Conservation (phyloP, 37 sponge, comb jelly and placozoan genomes). For the Hormiphora californensis region DNA sequence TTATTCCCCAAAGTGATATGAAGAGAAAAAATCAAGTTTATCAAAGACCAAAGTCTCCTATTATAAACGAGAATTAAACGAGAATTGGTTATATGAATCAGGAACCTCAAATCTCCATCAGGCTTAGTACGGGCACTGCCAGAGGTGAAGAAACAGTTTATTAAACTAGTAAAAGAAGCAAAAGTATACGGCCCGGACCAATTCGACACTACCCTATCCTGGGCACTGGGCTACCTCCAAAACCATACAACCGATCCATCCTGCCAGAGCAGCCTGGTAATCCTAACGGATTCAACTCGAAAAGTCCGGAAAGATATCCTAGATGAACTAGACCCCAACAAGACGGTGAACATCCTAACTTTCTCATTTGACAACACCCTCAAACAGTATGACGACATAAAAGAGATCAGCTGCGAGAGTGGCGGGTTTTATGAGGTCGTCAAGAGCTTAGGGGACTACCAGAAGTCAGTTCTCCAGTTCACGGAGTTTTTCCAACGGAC, state of each 20-base stretch:
- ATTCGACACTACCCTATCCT: not conserved
- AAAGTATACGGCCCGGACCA: not conserved
- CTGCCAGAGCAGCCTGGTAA: conserved; percentile 1
- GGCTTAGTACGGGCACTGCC: not conserved
- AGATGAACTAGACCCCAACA: not conserved
- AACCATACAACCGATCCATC: not conserved
- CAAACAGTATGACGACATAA: not conserved
- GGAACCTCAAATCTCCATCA: no score
- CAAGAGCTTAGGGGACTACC: not conserved
- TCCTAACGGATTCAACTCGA: not conserved
- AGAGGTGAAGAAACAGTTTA: not conserved
- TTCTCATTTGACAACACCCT: not conserved
- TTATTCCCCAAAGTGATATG: no score
- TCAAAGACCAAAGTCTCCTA: no score
- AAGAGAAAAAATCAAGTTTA: no score
- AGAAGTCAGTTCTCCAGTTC: not conserved
- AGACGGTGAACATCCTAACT: not conserved
- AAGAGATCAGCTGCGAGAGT: not conserved
- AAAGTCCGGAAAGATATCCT: not conserved
- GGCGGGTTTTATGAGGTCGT: not conserved
- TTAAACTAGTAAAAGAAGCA: not conserved
- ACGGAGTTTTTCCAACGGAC: not conserved
- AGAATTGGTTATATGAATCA: no score
- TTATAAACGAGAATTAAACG: no score
- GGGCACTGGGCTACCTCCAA: not conserved